Evolutionary conservation across 2,888 invertebrate species (phyloP).

Genomic region (Helleia helle): DNA sequence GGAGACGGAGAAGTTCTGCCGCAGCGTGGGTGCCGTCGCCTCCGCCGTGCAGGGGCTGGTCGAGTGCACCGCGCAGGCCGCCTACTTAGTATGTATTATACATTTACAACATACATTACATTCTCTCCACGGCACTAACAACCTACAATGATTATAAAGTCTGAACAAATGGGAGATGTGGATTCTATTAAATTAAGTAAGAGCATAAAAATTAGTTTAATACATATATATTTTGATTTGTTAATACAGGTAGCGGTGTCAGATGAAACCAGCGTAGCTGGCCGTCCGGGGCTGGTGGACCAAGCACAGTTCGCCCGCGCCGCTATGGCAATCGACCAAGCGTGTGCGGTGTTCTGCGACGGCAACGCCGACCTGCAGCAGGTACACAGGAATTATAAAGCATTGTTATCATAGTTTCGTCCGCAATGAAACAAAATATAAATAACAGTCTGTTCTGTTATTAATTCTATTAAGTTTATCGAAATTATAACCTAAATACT

Average conservation of each 20-base stretch:
- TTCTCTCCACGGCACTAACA: too few species aligned
- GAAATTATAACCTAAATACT: too few species aligned
- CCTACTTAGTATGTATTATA: constrained; percentile 79
- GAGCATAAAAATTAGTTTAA: too few species aligned
- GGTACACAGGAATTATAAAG: constrained; percentile 27
- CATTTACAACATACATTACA: not conserved
- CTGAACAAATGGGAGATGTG: too few species aligned
- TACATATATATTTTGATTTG: not conserved
- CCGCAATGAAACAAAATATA: too few species aligned
- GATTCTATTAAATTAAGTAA: too few species aligned
- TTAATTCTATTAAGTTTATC: too few species aligned
- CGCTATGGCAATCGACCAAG: constrained; percentile 90
- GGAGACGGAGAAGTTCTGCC: constrained; percentile 88
- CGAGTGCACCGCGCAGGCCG: constrained; percentile 95
- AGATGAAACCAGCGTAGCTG: constrained; percentile 91
- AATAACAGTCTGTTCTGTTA: too few species aligned
- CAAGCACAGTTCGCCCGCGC: constrained; percentile 91
- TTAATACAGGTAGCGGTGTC: constrained; percentile 88
- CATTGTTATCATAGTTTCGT: too few species aligned
- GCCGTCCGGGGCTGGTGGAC: constrained; percentile 91
- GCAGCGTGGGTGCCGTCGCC: constrained; percentile 87
- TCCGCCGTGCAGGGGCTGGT: constrained; percentile 92
- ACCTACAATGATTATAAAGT: too few species aligned
- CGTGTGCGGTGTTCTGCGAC: constrained; percentile 85
- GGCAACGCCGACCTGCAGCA: constrained; percentile 84